Conservation (phyloP, 2,113 vertebrate genomes). For the Deroptyus accipitrinus region DNA sequence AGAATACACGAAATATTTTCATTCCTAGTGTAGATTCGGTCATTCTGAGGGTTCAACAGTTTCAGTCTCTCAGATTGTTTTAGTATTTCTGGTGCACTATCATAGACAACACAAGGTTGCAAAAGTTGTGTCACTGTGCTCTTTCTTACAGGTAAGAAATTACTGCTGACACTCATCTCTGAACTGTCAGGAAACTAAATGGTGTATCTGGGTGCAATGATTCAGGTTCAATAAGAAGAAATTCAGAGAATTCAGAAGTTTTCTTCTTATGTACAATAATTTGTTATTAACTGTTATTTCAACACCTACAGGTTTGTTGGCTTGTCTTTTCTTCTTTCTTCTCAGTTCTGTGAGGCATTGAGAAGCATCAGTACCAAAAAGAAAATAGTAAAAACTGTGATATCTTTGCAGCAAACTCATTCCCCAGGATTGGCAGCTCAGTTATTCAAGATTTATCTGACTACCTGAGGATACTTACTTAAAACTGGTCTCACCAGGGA, state of each 20-base stretch:
- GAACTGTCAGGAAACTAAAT: constrained; percentile 1
- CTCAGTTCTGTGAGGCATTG: neutral
- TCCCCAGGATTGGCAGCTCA: neutral
- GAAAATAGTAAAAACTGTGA: neutral
- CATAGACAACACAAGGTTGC: neutral
- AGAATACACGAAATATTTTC: constrained; percentile 43
- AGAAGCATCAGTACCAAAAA: neutral
- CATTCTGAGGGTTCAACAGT: constrained; percentile 30
- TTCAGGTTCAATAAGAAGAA: neutral
- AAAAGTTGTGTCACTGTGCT: neutral
- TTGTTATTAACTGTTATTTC: neutral
- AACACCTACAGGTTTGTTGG: neutral
- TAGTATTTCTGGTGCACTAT: neutral
- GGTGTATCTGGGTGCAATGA: neutral
- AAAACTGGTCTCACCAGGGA: neutral
- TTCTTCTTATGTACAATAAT: neutral
- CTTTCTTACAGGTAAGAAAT: constrained; percentile 23
- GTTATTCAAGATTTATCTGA: neutral
- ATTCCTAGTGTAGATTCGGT: constrained; percentile 41
- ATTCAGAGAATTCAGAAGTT: neutral
- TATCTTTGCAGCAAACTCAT: neutral
- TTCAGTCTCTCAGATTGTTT: constrained; percentile 8
- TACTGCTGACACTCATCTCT: constrained; percentile 7
- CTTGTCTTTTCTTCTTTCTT: neutral
- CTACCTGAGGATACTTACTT: neutral